Percentiles rank a stretch among this genome's conserved stretches.
Conservation (phyloP, 2,888 invertebrate genomes). For the Ligdia adustata region DNA sequence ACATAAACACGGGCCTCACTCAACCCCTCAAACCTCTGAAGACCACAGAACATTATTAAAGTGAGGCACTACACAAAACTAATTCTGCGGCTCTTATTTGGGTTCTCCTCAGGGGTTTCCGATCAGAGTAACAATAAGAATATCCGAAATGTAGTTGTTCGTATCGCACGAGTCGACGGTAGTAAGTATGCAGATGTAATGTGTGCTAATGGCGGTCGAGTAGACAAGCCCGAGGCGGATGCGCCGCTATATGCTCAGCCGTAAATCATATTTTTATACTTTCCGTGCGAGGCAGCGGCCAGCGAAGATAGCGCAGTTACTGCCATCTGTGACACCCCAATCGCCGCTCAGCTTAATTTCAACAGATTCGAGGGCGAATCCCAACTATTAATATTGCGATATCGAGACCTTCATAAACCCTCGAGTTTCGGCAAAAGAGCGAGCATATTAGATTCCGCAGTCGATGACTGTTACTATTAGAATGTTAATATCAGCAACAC, state of each 20-base stretch:
- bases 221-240: conserved; percentile 57
- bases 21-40: conserved; percentile 75
- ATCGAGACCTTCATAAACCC: conserved; percentile 49
- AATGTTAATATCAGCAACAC: conserved; percentile 33
- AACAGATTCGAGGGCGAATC: conserved; percentile 71
- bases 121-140: conserved; percentile 57
- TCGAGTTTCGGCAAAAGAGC: conserved; percentile 26
- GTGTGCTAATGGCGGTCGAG: conserved; percentile 57
- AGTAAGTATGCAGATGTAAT: conserved; percentile 52
- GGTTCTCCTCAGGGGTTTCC: conserved; percentile 62
- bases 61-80: conserved; percentile 75
- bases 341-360: conserved; percentile 72
- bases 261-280: conserved; percentile 79
- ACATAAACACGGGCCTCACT: conserved; percentile 66
- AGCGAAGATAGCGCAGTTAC: conserved; percentile 67
- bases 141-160: conserved; percentile 47
- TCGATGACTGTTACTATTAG: conserved; percentile 16
- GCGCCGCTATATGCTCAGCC: conserved; percentile 55
- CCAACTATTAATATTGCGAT: conserved; percentile 66
- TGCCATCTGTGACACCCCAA: conserved; percentile 79
- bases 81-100: conserved; percentile 71
- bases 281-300: conserved; percentile 59
- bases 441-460: conserved; percentile 30
- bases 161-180: conserved; percentile 45
- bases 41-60: conserved; percentile 77